phyloP scores from a whole-genome alignment of 1,140 invertebrate genomes.

The Drosophila auraria region DNA sequence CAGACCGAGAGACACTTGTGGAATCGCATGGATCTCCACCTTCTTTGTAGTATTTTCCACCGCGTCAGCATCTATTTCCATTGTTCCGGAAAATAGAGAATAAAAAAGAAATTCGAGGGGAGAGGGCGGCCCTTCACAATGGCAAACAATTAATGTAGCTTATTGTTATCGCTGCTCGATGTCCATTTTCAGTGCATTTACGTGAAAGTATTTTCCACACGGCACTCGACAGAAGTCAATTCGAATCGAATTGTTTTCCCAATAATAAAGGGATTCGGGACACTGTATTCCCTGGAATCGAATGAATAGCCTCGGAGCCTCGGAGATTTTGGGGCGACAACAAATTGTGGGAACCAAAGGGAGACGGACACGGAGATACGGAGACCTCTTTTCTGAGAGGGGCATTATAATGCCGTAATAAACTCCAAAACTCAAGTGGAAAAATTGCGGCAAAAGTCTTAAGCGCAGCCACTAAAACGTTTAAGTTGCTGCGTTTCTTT shows the following conservation, averaged over 20 bases:
- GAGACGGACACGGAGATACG: not conserved
- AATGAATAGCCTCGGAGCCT: conserved; percentile 39
- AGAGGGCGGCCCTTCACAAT: conserved; percentile 49
- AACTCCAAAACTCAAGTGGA: conserved; percentile 67
- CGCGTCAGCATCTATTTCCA: conserved; percentile 58
- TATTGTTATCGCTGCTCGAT: conserved; percentile 63
- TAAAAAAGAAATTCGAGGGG: conserved; percentile 5
- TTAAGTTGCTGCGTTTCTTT: conserved; percentile 56
- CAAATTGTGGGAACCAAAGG: conserved; percentile 71
- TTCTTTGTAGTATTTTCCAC: conserved; percentile 12
- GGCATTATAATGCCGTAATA: conserved; percentile 64
- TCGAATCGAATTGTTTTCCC: conserved; percentile 81
- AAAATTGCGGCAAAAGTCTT: conserved; percentile 72
- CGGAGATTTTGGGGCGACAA: conserved; percentile 34
- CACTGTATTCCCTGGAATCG: conserved; percentile 54
- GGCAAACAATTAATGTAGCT: conserved; percentile 78
- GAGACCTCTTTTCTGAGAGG: conserved; percentile 10
- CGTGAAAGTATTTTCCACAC: conserved; percentile 70
- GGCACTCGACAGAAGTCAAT: conserved; percentile 82
- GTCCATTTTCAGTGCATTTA: conserved; percentile 45
- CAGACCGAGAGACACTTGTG: conserved; percentile 51
- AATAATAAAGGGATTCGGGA: conserved; percentile 54
- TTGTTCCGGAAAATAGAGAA: conserved; percentile 48
- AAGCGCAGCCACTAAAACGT: conserved; percentile 81
- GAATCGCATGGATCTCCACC: conserved; percentile 59